phyloP scores from a whole-genome alignment of 2,888 invertebrate genomes.

The Himalopsyche tibetana region DNA sequence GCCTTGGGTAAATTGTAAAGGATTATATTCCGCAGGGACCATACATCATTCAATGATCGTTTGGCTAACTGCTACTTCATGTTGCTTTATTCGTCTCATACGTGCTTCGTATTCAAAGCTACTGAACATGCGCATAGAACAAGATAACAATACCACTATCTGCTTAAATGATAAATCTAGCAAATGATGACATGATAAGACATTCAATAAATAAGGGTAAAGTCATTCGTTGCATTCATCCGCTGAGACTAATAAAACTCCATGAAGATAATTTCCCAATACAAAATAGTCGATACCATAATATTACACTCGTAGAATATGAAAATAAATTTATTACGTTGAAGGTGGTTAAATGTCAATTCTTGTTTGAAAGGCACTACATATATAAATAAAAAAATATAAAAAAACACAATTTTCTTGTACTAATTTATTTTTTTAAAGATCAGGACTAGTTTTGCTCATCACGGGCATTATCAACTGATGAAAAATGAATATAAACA shows the following conservation, averaged over 20 bases:
- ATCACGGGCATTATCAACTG: too few species aligned
- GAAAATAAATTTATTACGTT: too few species aligned
- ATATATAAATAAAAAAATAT: too few species aligned
- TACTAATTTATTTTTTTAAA: too few species aligned
- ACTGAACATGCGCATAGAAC: constrained; percentile 10
- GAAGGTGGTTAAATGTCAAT: too few species aligned
- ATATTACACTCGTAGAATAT: too few species aligned
- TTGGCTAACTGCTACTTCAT: constrained; percentile 46
- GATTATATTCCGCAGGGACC: constrained; percentile 25
- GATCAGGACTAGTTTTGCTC: too few species aligned
- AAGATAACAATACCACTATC: constrained; percentile 40
- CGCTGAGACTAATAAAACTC: background rate
- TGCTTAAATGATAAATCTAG: constrained; percentile 27
- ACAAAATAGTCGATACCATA: too few species aligned
- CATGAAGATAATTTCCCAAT: too few species aligned
- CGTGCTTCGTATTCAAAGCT: constrained; percentile 43
- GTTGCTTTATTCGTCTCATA: constrained; percentile 45
- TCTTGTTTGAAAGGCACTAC: too few species aligned
- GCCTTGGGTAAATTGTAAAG: constrained; percentile 41
- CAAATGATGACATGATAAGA: constrained; percentile 29
- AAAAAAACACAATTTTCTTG: too few species aligned
- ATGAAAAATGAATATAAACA: too few species aligned
- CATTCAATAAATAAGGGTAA: background rate
- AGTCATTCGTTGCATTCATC: background rate
- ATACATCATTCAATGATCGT: constrained; percentile 52